phyloP scores from a whole-genome alignment of 1,140 invertebrate species.

The Tachypleus tridentatus region DNA sequence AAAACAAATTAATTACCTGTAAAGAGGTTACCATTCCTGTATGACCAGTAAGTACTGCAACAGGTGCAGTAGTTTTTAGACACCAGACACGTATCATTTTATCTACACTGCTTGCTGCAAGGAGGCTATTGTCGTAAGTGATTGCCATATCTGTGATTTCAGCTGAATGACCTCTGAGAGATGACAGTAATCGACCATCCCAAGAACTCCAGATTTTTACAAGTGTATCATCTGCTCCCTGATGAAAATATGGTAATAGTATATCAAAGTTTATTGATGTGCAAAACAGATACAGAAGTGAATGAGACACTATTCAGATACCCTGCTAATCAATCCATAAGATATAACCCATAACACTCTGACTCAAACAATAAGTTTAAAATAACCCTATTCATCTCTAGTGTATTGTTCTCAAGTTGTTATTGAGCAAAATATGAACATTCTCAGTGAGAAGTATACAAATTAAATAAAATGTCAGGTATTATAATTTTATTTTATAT shows the following conservation, averaged over 20 bases:
- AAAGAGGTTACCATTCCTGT: constrained; percentile 77
- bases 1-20: constrained; percentile 6
- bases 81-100: constrained; percentile 88
- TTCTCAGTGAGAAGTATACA: too few species aligned
- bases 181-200: constrained; percentile 77
- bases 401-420: too few species aligned
- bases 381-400: too few species aligned
- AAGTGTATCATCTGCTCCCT: constrained; percentile 92
- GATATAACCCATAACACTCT: too few species aligned
- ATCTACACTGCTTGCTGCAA: constrained; percentile 66
- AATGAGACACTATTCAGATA: neutral
- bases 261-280: too few species aligned
- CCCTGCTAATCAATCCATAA: too few species aligned
- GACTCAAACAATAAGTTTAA: too few species aligned
- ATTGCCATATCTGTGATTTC: constrained; percentile 96
- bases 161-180: constrained; percentile 79
- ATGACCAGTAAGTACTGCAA: constrained; percentile 62
- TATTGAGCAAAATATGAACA: too few species aligned
- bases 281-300: too few species aligned
- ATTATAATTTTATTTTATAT: too few species aligned
- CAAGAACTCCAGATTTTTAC: constrained; percentile 90
- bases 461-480: too few species aligned
- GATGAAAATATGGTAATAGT: constrained; percentile 12
- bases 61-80: constrained; percentile 67
- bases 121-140: constrained; percentile 78